phyloP scores from a whole-genome alignment of 1,140 invertebrate species.

The Aplysia californica region DNA sequence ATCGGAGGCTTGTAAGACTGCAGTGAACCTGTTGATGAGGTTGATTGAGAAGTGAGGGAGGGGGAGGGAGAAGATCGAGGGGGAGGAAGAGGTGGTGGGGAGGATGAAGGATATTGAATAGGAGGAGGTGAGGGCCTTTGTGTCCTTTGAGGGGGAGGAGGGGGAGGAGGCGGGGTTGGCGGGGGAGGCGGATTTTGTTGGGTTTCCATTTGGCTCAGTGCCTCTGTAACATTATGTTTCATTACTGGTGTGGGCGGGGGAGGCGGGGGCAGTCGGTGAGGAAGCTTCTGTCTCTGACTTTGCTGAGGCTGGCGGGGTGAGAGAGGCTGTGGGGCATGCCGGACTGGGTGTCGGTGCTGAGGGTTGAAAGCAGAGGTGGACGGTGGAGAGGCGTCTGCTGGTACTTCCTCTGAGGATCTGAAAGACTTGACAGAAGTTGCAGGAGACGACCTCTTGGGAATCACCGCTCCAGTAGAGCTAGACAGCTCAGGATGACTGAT shows the following conservation, averaged over 20 bases:
- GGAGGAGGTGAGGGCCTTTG: neutral
- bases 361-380: too few relatives aligned
- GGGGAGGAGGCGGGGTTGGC: neutral
- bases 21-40: conserved; percentile 5
- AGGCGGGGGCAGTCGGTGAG: neutral
- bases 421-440: too few relatives aligned
- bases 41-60: conserved; percentile 10
- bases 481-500: too few relatives aligned
- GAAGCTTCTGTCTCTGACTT: too few relatives aligned
- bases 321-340: too few relatives aligned
- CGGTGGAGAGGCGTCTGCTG: too few relatives aligned
- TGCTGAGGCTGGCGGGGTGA: too few relatives aligned
- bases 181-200: neutral
- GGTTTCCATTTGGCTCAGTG: neutral
- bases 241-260: neutral
- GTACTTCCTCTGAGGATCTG: too few relatives aligned
- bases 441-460: too few relatives aligned
- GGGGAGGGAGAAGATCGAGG: conserved; percentile 14
- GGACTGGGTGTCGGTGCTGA: too few relatives aligned
- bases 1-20: conserved; percentile 38
- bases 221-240: neutral
- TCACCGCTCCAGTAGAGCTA: too few relatives aligned
- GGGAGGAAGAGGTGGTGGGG: conserved; percentile 1
- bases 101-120: neutral
- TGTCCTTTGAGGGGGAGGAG: neutral